Evolutionary conservation across 2,888 invertebrate species (phyloP).

Genomic region (Torymus aiolomorphi): DNA sequence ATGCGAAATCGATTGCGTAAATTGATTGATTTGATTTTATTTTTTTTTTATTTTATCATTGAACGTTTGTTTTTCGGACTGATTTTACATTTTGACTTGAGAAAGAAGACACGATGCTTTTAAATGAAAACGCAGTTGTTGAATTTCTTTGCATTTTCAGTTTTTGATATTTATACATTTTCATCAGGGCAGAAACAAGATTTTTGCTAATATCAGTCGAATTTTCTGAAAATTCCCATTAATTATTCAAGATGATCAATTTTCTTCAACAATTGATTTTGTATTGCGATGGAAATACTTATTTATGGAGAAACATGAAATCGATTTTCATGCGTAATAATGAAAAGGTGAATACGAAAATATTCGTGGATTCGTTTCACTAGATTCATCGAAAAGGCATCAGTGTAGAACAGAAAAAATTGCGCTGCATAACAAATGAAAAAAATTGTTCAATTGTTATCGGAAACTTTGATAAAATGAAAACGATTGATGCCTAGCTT

Average conservation of each 20-base stretch:
- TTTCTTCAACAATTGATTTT: conserved; percentile 20
- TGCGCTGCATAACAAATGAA: conserved; percentile 11
- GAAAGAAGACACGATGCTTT: too few relatives aligned
- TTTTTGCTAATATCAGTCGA: too few relatives aligned
- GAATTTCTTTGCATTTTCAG: too few relatives aligned
- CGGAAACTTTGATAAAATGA: conserved; percentile 30
- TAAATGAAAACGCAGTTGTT: too few relatives aligned
- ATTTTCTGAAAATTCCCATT: too few relatives aligned
- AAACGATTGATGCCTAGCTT: conserved; percentile 53
- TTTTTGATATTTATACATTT: too few relatives aligned
- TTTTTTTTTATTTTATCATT: too few relatives aligned
- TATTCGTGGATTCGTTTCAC: conserved; percentile 32
- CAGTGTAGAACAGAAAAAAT: conserved; percentile 34
- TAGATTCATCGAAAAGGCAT: conserved; percentile 31
- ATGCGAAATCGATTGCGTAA: conserved; percentile 41
- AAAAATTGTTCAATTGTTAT: conserved; percentile 17
- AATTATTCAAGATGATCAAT: conserved; percentile 2
- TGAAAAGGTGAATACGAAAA: conserved; percentile 13
- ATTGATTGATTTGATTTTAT: conserved; percentile 30
- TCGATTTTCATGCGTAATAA: conserved; percentile 6
- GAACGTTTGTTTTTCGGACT: too few relatives aligned
- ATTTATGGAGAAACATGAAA: conserved; percentile 27
- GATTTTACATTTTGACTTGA: not conserved
- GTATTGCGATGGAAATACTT: conserved; percentile 17
- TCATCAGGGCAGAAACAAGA: too few relatives aligned